Conservation (phyloP, 1,140 invertebrate genomes). For the Charaxes varanes region DNA sequence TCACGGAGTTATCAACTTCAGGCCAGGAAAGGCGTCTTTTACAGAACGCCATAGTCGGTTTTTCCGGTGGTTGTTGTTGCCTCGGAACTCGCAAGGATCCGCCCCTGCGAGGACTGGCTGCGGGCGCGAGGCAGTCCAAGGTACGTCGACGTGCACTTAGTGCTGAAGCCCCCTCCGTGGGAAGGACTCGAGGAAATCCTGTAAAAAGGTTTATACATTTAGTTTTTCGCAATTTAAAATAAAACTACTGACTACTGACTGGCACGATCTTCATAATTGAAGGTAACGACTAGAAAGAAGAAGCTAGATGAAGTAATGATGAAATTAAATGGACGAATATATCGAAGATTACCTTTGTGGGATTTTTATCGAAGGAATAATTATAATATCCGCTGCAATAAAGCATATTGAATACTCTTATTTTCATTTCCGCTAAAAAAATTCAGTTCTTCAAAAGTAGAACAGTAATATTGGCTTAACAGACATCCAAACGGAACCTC, state of each 20-base stretch:
- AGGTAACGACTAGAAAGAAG: too few relatives aligned
- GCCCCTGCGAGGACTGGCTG: slow-evolving; percentile 66
- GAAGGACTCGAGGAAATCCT: slow-evolving; percentile 78
- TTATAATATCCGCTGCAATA: too few relatives aligned
- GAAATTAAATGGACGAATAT: too few relatives aligned
- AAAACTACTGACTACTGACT: neutral
- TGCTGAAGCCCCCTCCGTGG: slow-evolving; percentile 78
- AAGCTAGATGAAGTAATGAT: too few relatives aligned
- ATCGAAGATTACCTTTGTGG: too few relatives aligned
- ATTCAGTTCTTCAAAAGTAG: too few relatives aligned
- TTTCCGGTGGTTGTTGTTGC: slow-evolving; percentile 74
- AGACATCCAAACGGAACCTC: neutral
- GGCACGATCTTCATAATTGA: neutral
- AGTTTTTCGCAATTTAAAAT: neutral
- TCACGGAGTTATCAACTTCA: slow-evolving; percentile 85
- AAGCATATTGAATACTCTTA: too few relatives aligned
- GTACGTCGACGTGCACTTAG: slow-evolving; percentile 72
- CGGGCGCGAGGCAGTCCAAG: slow-evolving; percentile 77
- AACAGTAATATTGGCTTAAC: too few relatives aligned
- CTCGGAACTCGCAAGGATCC: slow-evolving; percentile 77
- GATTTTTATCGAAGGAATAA: too few relatives aligned
- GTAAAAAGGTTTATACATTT: slow-evolving; percentile 6
- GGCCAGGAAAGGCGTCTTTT: slow-evolving; percentile 85
- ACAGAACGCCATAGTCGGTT: slow-evolving; percentile 81
- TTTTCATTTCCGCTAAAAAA: too few relatives aligned